Percentiles rank a stretch among this genome's conserved stretches.
phyloP scores from a whole-genome alignment of 2,797 vertebrate species.

The Syncerus caffer region DNA sequence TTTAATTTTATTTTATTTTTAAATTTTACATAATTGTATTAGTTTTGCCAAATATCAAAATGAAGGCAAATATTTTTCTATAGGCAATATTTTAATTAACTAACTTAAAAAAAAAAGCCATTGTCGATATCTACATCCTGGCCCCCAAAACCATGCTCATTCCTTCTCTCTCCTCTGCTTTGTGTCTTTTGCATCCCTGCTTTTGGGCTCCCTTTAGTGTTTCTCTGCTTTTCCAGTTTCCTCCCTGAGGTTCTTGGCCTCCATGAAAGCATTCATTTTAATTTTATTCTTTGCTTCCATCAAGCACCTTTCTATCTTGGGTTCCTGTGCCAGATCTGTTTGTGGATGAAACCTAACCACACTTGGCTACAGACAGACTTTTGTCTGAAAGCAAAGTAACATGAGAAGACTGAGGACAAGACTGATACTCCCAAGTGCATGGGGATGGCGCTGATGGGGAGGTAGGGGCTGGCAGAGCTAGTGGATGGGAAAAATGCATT shows the following conservation, averaged over 20 bases:
- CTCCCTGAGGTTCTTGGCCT: background rate
- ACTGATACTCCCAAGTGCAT: background rate
- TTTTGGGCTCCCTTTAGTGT: background rate
- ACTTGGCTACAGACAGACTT: slow-evolving; percentile 44
- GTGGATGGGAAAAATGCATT: background rate
- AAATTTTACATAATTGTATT: no score
- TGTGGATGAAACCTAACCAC: slow-evolving; percentile 57
- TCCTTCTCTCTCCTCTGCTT: background rate
- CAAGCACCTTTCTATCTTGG: background rate
- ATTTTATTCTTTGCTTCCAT: slow-evolving; percentile 26
- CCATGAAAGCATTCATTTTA: slow-evolving; percentile 49
- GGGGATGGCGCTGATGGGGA: background rate
- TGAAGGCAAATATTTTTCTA: no score
- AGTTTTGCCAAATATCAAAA: no score
- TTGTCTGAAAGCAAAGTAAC: slow-evolving; percentile 42
- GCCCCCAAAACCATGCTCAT: accelerated
- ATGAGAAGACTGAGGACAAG: background rate
- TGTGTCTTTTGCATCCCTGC: background rate
- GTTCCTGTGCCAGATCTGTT: slow-evolving; percentile 38
- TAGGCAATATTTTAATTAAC: background rate
- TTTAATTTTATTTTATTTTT: no score
- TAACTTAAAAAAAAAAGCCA: background rate
- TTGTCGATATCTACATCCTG: background rate
- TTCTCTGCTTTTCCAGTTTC: background rate
- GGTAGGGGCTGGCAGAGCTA: background rate